Conservation (phyloP, 2,113 vertebrate genomes). For the Tiliqua scincoides region DNA sequence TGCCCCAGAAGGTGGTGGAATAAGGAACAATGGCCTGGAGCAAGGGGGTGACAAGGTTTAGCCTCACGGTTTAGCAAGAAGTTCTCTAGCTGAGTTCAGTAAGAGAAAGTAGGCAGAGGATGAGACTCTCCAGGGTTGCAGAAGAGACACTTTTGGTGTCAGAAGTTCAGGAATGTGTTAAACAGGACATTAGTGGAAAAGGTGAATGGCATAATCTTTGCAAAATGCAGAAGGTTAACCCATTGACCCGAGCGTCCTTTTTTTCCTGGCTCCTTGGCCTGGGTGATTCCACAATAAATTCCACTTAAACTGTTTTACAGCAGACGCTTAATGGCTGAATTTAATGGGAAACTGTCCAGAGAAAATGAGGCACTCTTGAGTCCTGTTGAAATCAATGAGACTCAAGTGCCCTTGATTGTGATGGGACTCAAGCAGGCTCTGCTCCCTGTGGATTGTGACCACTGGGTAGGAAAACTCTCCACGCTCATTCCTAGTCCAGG, state of each 20-base stretch:
- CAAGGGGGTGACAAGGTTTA: not conserved
- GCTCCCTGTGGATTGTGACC: not conserved
- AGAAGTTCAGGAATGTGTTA: rapidly evolving
- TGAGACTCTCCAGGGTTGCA: slow-evolving; percentile 4
- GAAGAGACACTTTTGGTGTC: not conserved
- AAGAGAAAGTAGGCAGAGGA: slow-evolving; percentile 3
- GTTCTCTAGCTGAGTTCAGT: not conserved
- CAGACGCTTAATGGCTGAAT: slow-evolving; percentile 39
- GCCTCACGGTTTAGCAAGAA: not conserved
- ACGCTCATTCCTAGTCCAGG: not conserved
- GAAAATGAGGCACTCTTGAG: not conserved
- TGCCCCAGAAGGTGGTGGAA: not conserved
- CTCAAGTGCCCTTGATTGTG: slow-evolving; percentile 9
- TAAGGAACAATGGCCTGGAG: not conserved
- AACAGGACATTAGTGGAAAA: not conserved
- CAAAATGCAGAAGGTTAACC: slow-evolving; percentile 41
- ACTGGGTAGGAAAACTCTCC: slow-evolving; percentile 58
- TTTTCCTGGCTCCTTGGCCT: slow-evolving; percentile 36
- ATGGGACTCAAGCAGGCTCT: not conserved
- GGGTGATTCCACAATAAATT: slow-evolving; percentile 43
- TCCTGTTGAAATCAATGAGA: slow-evolving; percentile 14
- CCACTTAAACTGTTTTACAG: slow-evolving; percentile 50
- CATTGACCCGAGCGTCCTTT: slow-evolving; percentile 34
- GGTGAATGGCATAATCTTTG: slow-evolving; percentile 29
- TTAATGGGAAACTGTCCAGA: slow-evolving; percentile 7